Conservation (phyloP, 1,140 invertebrate species). For the Heliconius hewitsoni region DNA sequence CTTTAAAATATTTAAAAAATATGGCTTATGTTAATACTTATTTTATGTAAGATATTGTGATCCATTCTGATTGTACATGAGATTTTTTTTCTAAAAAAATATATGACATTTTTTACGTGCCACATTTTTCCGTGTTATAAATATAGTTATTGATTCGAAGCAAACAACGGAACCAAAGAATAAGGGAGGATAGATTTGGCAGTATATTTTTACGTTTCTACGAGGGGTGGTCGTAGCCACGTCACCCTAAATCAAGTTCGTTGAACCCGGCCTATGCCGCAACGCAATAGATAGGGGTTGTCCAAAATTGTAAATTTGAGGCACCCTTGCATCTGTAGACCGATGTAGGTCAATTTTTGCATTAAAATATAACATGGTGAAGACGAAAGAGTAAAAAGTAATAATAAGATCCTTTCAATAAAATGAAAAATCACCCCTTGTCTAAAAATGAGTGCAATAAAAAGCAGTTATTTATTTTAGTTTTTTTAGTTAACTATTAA, state of each 20-base stretch:
- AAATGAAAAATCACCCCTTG: background rate
- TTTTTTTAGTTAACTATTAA: constrained; percentile 1
- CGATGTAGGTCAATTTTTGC: constrained; percentile 36
- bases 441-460: constrained; percentile 3
- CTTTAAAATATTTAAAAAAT: too few species aligned
- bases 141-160: constrained; percentile 16
- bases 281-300: constrained; percentile 40
- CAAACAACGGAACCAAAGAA: constrained; percentile 15
- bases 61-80: background rate
- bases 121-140: constrained; percentile 11
- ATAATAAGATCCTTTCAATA: constrained; percentile 4
- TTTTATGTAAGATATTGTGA: too few species aligned
- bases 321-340: constrained; percentile 23
- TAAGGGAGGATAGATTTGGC: constrained; percentile 33
- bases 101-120: background rate
- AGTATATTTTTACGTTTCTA: constrained; percentile 35
- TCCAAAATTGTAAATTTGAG: constrained; percentile 37
- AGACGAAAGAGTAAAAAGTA: background rate
- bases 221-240: constrained; percentile 45
- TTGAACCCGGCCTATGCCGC: constrained; percentile 37
- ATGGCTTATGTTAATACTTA: too few species aligned
- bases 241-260: constrained; percentile 49
- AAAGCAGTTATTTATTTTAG: background rate
- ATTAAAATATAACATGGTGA: constrained; percentile 24
- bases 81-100: background rate